These are phyloP conservation scores for Hystrix cristata DNA, from an alignment of 2,113 vertebrate genomes.

Conservation along the genomic window DNA sequence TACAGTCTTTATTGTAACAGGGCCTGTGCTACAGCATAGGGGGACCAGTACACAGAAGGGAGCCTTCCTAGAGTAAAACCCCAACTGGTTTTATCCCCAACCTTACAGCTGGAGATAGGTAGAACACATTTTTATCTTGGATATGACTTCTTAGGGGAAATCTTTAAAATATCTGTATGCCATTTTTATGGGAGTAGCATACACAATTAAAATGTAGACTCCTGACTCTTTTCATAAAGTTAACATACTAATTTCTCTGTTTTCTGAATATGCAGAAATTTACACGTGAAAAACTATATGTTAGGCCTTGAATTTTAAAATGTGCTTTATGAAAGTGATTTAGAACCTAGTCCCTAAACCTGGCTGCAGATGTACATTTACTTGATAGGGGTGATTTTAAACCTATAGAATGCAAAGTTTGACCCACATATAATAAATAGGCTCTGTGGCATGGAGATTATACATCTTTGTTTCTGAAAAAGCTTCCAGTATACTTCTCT, in stretches of 20 bases:
- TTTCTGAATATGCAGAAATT: background rate
- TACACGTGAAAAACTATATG: background rate
- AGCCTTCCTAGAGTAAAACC: background rate
- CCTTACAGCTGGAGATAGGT: background rate
- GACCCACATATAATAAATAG: background rate
- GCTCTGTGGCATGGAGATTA: background rate
- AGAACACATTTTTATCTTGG: slow-evolving; percentile 40
- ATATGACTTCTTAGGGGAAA: slow-evolving; percentile 23
- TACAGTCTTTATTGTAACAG: background rate
- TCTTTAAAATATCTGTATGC: background rate
- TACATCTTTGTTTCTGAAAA: slow-evolving; percentile 21
- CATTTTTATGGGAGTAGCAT: background rate
- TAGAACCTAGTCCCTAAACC: background rate
- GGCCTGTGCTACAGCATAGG: background rate
- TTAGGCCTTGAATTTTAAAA: slow-evolving; percentile 42
- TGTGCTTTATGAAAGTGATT: slow-evolving; percentile 25
- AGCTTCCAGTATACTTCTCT: background rate
- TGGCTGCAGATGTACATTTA: background rate
- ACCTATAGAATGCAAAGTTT: background rate
- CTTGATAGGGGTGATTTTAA: background rate
- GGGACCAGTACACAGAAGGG: background rate
- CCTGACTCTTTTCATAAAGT: slow-evolving; percentile 19
- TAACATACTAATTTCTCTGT: background rate
- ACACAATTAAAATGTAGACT: slow-evolving; percentile 28
- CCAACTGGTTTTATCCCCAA: background rate